A percentile compares a stretch with the other conserved stretches of the same genome.
These are phyloP conservation scores for Drosophila anomalata DNA, from an alignment of 2,888 invertebrate species.

Conservation along the genomic window DNA sequence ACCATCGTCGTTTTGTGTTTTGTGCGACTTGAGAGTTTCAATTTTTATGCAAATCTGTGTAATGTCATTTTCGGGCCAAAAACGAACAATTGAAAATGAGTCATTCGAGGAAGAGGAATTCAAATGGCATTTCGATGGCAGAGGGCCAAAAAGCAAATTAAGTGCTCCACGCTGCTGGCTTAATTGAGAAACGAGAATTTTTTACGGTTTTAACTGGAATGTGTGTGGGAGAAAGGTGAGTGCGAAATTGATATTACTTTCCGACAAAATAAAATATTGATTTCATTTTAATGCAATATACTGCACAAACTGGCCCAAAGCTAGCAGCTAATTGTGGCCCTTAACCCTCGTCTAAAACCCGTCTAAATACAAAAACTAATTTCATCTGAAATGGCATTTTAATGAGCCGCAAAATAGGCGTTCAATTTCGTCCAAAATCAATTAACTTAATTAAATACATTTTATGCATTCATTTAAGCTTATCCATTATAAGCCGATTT, in stretches of 20 bases:
- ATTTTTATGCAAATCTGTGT: conserved; percentile 40
- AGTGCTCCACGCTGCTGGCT: conserved; percentile 23
- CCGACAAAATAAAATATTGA: not conserved
- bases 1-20: conserved; percentile 20
- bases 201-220: conserved; percentile 22
- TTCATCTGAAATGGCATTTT: conserved; percentile 63
- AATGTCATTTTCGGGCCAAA: conserved; percentile 13
- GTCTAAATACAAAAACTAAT: conserved; percentile 42
- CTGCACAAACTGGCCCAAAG: not conserved
- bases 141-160: conserved; percentile 32
- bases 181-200: conserved; percentile 25
- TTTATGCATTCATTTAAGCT: conserved; percentile 30
- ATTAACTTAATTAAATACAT: conserved; percentile 64
- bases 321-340: not conserved
- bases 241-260: conserved; percentile 10
- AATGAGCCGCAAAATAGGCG: conserved; percentile 68
- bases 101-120: conserved; percentile 28
- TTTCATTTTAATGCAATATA: not conserved
- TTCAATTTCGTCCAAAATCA: conserved; percentile 60
- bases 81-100: conserved; percentile 32
- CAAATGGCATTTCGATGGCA: conserved; percentile 32
- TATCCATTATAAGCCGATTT: conserved; percentile 52
- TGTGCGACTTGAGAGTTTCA: conserved; percentile 22
- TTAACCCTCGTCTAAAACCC: not conserved
- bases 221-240: conserved; percentile 12